Evolutionary conservation across 2,113 vertebrate genomes (phyloP).

Genomic region (Balaeniceps rex): DNA sequence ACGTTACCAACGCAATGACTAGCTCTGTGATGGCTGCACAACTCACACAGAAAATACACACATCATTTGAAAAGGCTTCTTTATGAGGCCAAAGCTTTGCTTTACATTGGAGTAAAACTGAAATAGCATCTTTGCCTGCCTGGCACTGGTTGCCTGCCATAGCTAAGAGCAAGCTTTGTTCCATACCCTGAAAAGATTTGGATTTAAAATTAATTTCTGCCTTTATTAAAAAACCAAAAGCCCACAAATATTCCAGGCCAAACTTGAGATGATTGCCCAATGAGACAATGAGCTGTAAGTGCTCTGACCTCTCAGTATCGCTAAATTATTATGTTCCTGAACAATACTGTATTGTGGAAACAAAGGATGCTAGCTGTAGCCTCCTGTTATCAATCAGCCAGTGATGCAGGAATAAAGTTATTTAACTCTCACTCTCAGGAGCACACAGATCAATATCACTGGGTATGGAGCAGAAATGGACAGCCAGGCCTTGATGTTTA

Average conservation of each 20-base stretch:
- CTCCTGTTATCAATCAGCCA: slow-evolving; percentile 53
- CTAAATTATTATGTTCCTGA: slow-evolving; percentile 57
- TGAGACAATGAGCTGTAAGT: slow-evolving; percentile 54
- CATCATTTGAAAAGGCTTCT: not conserved
- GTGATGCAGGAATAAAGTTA: not conserved
- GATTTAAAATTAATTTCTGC: not conserved
- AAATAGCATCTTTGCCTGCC: not conserved
- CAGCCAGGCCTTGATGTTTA: not conserved
- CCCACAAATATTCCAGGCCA: not conserved
- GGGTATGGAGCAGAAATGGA: not conserved
- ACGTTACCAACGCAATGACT: not conserved
- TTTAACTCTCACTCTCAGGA: not conserved
- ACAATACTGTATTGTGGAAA: slow-evolving; percentile 62
- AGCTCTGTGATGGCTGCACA: not conserved
- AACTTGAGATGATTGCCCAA: slow-evolving; percentile 21
- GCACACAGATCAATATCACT: not conserved
- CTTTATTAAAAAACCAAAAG: not conserved
- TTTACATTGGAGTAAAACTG: not conserved
- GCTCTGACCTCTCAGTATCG: slow-evolving; percentile 2
- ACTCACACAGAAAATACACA: not conserved
- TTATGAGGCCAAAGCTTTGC: not conserved
- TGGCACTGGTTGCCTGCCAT: not conserved
- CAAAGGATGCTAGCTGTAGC: not conserved
- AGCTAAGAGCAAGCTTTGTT: not conserved
- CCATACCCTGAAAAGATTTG: not conserved